Base-by-base conservation (phyloP, 2,113 vertebrate species). In the Scatophagus argus region DNA sequence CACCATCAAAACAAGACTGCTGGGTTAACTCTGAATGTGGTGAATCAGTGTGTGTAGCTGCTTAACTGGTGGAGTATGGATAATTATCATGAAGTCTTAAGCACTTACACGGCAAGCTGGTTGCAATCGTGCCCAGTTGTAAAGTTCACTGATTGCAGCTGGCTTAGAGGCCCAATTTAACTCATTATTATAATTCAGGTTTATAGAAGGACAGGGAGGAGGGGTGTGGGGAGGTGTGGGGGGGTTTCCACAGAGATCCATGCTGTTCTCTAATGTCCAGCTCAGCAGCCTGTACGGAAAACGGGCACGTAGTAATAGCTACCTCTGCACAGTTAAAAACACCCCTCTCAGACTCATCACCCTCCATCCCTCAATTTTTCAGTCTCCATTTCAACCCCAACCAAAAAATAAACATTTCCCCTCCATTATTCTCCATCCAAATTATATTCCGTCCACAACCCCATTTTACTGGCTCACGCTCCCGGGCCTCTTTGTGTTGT, bases 71-170 rank as follows among this genome's bases (percentile, higher is more conserved):
- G 39, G 43, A 43, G 62, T 23, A 39, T 19, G 62, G 36, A 74
- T 75, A 82, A 83, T 84, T 82, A 76, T 68, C 11, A 12, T 77
- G 74, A 82, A 41, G 29, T 86, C 60, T 74, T 27, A 34, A 76
- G 72, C 58, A 72, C 83, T 92, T 83, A 86, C 47, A 67, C 34
- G 10, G 70, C 82, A 92, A 88, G 91, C 91, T 94, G 91, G 85
- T 89, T 90, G 92, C 89, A 92, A 92, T 93, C 85, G 86, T 86
- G 75, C 66, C 75, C 61, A 79, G 85, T 85, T 86, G 87, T 91
- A 88, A 94, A 91, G 93, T 91, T 91, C 61, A 61, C 89, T 92
- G 89, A 92, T 93, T 93, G 83, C 92, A 89, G 76, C 83, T 79
- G 74, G 87, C 71, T 89, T 87, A 79, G 64, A 90, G 87, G 86